Evolutionary conservation across 2,888 invertebrate species (phyloP).

Genomic region (Drosophila paramelanica): DNA sequence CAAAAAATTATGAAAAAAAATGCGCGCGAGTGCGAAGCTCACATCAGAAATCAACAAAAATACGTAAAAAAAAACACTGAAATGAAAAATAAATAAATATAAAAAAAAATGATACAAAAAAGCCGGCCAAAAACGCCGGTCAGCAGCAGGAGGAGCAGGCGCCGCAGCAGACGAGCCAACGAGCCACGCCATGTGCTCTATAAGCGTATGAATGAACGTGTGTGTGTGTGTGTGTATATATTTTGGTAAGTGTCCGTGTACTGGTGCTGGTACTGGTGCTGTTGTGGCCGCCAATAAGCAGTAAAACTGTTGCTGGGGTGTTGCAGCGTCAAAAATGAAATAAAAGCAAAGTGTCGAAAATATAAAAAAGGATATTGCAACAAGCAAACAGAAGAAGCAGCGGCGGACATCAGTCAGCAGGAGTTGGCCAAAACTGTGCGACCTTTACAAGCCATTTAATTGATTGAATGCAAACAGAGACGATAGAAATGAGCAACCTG

Average conservation of each 20-base stretch:
- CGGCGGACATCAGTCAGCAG: constrained; percentile 9
- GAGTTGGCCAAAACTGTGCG: constrained; percentile 13
- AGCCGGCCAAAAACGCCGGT: constrained; percentile 65
- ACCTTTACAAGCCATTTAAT: constrained; percentile 10
- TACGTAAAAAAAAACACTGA: constrained; percentile 11
- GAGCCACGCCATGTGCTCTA: constrained; percentile 34
- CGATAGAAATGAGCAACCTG: neutral
- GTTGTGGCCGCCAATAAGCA: constrained; percentile 70
- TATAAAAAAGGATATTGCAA: constrained; percentile 51
- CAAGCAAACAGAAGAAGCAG: constrained; percentile 16
- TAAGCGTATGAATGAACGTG: constrained; percentile 47
- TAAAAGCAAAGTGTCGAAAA: constrained; percentile 66
- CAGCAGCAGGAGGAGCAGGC: constrained; percentile 52
- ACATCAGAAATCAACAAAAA: constrained; percentile 64
- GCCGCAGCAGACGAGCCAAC: constrained; percentile 49
- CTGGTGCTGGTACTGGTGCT: constrained; percentile 9
- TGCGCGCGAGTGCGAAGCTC: constrained; percentile 47
- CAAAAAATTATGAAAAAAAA: constrained; percentile 59
- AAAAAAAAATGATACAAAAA: constrained; percentile 32
- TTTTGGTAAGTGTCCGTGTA: constrained; percentile 32
- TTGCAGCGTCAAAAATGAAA: constrained; percentile 49
- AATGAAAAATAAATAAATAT: constrained; percentile 22
- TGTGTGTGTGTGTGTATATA: constrained; percentile 27
- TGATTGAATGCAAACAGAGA: constrained; percentile 1
- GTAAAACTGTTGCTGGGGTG: constrained; percentile 76